phyloP scores from a whole-genome alignment of 2,888 invertebrate genomes.

The Galeopsomyia nigrocyanea region DNA sequence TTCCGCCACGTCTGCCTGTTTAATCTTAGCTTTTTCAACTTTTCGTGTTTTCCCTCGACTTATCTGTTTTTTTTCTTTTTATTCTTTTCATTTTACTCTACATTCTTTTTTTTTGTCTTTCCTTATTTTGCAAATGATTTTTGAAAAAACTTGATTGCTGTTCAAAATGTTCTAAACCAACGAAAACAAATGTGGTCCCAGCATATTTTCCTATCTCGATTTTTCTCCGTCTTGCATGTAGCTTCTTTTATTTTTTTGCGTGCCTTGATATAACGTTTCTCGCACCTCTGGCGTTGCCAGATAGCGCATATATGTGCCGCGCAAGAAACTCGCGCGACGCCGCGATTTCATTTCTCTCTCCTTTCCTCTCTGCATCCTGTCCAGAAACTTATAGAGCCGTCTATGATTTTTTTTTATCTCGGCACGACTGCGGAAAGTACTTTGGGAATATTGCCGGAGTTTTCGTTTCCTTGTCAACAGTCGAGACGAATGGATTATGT shows the following conservation, averaged over 20 bases:
- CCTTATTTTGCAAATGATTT: background rate
- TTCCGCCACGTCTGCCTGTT: background rate
- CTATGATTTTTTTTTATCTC: conserved; percentile 20
- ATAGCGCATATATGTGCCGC: conserved; percentile 34
- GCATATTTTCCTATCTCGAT: conserved; percentile 22
- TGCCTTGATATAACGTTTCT: conserved; percentile 17
- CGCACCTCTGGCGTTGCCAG: conserved; percentile 25
- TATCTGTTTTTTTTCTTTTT: background rate
- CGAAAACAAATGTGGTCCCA: background rate
- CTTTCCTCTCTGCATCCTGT: background rate
- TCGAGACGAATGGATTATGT: conserved; percentile 48
- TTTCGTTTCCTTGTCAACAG: conserved; percentile 47
- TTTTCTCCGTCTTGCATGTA: conserved; percentile 7
- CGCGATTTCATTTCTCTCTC: conserved; percentile 11
- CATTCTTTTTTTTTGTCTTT: background rate
- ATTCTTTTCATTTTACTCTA: background rate
- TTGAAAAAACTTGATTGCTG: too few species aligned
- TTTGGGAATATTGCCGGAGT: conserved; percentile 39
- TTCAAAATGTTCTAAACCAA: too few species aligned
- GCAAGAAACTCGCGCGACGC: background rate
- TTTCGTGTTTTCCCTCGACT: background rate
- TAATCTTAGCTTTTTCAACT: background rate
- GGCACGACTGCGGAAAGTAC: conserved; percentile 40
- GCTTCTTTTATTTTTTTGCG: conserved; percentile 1
- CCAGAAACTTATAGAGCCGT: conserved; percentile 11